phyloP scores from a whole-genome alignment of 2,888 invertebrate species.

The Micoletzkya japonica region DNA sequence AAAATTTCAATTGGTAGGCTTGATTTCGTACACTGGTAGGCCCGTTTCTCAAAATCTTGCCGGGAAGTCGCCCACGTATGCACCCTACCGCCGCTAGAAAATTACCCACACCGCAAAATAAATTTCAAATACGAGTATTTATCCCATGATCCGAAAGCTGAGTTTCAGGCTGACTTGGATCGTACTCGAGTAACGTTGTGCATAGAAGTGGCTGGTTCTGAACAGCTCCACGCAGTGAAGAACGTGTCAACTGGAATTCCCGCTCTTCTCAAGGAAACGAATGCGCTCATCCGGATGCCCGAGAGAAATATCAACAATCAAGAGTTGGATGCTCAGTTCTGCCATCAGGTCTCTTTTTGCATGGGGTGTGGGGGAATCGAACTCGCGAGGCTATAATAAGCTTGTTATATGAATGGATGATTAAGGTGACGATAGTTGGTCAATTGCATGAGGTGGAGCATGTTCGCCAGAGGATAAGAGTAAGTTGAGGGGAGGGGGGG shows the following conservation, averaged over 20 bases:
- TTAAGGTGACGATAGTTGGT: slow-evolving; percentile 24
- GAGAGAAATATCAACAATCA: slow-evolving; percentile 2
- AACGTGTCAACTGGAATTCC: slow-evolving; percentile 20
- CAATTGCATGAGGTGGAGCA: slow-evolving; percentile 19
- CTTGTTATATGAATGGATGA: too few species aligned
- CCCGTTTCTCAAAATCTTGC: too few species aligned
- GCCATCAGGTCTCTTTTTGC: too few species aligned
- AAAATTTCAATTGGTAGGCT: too few species aligned
- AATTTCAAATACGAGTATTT: too few species aligned
- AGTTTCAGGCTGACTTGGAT: slow-evolving; percentile 7
- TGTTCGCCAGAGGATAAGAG: slow-evolving; percentile 17
- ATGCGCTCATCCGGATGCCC: slow-evolving; percentile 16
- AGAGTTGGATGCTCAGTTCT: slow-evolving; percentile 9
- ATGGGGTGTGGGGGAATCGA: too few species aligned
- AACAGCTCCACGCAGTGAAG: slow-evolving; percentile 3
- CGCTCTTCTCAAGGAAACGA: slow-evolving; percentile 13
- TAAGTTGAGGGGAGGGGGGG: not conserved
- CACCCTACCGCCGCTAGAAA: too few species aligned
- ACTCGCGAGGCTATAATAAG: too few species aligned
- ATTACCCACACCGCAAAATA: too few species aligned
- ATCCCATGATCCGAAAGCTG: too few species aligned
- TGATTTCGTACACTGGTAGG: too few species aligned
- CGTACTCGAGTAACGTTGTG: slow-evolving; percentile 16
- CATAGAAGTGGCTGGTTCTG: slow-evolving; percentile 17
- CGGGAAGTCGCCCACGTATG: too few species aligned